Percentiles rank a stretch among this genome's conserved stretches.
Evolutionary conservation across 1,140 invertebrate species (phyloP).

Genomic region (Micrasema minimum): DNA sequence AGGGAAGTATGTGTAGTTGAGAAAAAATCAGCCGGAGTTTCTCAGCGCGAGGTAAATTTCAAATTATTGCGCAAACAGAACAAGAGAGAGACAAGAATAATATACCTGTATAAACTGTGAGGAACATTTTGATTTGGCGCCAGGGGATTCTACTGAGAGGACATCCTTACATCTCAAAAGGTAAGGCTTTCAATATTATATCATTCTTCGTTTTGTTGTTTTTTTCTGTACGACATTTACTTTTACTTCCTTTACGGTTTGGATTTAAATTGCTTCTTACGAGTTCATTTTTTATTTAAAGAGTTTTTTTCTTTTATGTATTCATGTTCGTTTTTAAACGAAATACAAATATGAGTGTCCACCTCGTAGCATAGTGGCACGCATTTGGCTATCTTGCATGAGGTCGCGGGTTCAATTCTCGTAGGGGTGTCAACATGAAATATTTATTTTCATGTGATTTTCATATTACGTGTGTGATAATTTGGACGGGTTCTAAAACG

Average conservation of each 20-base stretch:
- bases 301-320: not conserved
- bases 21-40: slow-evolving; percentile 1
- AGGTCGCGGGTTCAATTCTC: no score
- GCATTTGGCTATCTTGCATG: no score
- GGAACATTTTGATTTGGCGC: slow-evolving; percentile 14
- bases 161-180: slow-evolving; percentile 10
- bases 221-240: not conserved
- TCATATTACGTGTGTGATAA: no score
- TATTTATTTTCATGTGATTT: no score
- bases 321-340: not conserved
- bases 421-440: no score
- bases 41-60: slow-evolving; percentile 9
- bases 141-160: slow-evolving; percentile 22
- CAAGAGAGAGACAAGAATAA: not conserved
- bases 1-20: not conserved
- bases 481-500: no score
- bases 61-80: slow-evolving; percentile 17
- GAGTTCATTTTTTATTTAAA: no score
- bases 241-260: no score
- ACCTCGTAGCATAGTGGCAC: no score
- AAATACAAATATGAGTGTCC: no score
- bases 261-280: no score
- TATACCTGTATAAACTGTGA: slow-evolving; percentile 23
- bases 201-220: not conserved
- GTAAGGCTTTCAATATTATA: slow-evolving; percentile 22